Percentiles rank a stretch among this genome's conserved stretches.
phyloP scores from a whole-genome alignment of 53 echinoderm and acorn worm species.

The Pentamera pediparva region DNA sequence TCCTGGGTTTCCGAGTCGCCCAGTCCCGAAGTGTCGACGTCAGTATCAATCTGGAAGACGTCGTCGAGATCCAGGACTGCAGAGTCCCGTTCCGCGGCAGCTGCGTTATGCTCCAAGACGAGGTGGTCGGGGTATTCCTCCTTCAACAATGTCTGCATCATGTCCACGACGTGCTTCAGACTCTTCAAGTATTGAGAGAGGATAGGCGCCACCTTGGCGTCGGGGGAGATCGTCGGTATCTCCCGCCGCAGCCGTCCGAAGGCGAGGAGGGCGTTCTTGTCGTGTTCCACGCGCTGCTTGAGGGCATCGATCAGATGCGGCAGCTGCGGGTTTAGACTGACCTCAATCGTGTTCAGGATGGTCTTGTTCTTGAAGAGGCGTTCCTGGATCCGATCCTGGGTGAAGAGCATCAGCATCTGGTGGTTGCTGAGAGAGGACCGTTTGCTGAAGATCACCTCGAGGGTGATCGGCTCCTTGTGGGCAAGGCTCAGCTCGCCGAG shows the following conservation, averaged over 20 bases:
- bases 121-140: conserved; percentile 66
- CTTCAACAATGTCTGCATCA: conserved; percentile 57
- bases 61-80: conserved; percentile 21
- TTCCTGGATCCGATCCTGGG: conserved; percentile 69
- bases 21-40: conserved; percentile 18
- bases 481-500: conserved; percentile 70
- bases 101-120: conserved; percentile 12
- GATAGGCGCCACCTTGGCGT: conserved; percentile 78
- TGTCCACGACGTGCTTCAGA: conserved; percentile 59
- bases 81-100: conserved; percentile 20
- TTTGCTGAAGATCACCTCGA: conserved; percentile 44
- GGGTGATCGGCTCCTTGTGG: conserved; percentile 62
- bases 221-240: conserved; percentile 71
- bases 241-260: conserved; percentile 72
- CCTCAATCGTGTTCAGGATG: conserved; percentile 74
- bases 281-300: conserved; percentile 80
- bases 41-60: conserved; percentile 16
- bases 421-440: conserved; percentile 58
- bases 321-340: conserved; percentile 62
- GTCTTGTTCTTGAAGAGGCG: conserved; percentile 89
- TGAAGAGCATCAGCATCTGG: conserved; percentile 73
- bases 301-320: conserved; percentile 58
- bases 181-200: conserved; percentile 76
- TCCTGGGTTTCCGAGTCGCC: conserved; percentile 30
- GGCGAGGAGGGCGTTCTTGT: conserved; percentile 83